Evolutionary conservation across 1,140 invertebrate genomes (phyloP).

Genomic region (Drosophila setifemur): DNA sequence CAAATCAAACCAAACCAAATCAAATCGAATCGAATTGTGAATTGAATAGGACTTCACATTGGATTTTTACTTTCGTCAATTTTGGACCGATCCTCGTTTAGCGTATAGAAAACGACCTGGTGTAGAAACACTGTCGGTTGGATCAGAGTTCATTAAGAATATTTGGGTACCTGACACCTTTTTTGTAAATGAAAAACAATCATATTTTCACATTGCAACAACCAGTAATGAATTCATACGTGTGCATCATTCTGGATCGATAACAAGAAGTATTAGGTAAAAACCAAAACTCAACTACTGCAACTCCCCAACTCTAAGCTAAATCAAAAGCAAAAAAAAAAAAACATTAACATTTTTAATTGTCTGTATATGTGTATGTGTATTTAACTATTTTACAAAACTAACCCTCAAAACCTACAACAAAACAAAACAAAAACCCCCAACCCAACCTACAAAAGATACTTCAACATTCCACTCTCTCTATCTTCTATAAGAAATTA

Average conservation of each 20-base stretch:
- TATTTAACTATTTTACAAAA: conserved; percentile 54
- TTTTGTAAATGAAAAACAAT: conserved; percentile 99
- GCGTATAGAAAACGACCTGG: conserved; percentile 93
- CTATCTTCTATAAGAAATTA: conserved; percentile 30
- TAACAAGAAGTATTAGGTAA: conserved; percentile 97
- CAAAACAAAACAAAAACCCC: conserved; percentile 22
- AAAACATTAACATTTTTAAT: conserved; percentile 49
- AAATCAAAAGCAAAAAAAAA: conserved; percentile 18
- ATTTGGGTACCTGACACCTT: conserved; percentile 99
- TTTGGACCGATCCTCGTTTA: conserved; percentile 97
- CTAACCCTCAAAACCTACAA: conserved; percentile 30
- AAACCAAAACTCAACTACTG: conserved; percentile 66
- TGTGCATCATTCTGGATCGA: conserved; percentile 96
- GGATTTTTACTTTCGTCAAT: conserved; percentile 99
- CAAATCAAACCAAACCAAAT: conserved; percentile 19
- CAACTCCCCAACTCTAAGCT: conserved; percentile 50
- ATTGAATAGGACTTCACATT: conserved; percentile 95
- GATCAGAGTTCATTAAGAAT: conserved; percentile 97
- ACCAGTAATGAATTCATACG: conserved; percentile 98
- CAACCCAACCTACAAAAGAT: conserved; percentile 23
- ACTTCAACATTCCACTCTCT: conserved; percentile 31
- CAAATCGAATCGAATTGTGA: conserved; percentile 34
- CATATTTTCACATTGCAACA: conserved; percentile 98
- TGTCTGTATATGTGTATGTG: conserved; percentile 76
- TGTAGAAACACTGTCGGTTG: conserved; percentile 94